Evolutionary conservation across 2,113 vertebrate genomes (phyloP).

Genomic region (Poeciliopsis prolifica): DNA sequence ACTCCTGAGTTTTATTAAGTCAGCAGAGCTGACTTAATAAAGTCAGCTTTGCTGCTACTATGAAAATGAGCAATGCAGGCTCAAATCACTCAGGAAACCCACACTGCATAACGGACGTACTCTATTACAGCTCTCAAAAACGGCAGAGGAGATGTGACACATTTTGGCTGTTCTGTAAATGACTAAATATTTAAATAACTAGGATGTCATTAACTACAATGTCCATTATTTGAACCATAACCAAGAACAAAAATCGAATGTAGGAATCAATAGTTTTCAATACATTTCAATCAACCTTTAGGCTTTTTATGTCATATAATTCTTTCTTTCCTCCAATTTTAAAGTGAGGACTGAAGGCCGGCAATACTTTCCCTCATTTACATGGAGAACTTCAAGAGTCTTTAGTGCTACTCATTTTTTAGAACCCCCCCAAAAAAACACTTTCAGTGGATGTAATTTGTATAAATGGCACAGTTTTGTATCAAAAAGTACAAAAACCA

Average conservation of each 20-base stretch:
- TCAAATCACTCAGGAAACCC: no score
- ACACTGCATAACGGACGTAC: no score
- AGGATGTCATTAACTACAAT: neutral
- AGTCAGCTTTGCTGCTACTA: no score
- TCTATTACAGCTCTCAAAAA: no score
- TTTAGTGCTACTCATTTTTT: no score
- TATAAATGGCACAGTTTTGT: neutral
- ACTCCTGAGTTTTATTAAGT: no score
- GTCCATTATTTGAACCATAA: neutral
- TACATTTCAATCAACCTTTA: slow-evolving; percentile 1
- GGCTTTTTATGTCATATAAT: no score
- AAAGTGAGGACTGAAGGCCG: no score
- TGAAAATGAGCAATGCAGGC: no score
- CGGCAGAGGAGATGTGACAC: no score
- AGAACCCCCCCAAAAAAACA: neutral
- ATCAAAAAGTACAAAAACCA: neutral
- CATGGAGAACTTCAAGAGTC: neutral
- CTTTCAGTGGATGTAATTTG: neutral
- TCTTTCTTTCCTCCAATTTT: no score
- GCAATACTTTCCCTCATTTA: neutral
- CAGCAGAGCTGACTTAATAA: no score
- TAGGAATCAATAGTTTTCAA: slow-evolving; percentile 35
- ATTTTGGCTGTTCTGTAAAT: neutral
- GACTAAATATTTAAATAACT: neutral
- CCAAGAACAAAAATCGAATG: slow-evolving; percentile 17